A percentile compares a stretch with the other conserved stretches of the same genome.
phyloP scores from a whole-genome alignment of 2,797 vertebrate species.

The Octomys mimax region DNA sequence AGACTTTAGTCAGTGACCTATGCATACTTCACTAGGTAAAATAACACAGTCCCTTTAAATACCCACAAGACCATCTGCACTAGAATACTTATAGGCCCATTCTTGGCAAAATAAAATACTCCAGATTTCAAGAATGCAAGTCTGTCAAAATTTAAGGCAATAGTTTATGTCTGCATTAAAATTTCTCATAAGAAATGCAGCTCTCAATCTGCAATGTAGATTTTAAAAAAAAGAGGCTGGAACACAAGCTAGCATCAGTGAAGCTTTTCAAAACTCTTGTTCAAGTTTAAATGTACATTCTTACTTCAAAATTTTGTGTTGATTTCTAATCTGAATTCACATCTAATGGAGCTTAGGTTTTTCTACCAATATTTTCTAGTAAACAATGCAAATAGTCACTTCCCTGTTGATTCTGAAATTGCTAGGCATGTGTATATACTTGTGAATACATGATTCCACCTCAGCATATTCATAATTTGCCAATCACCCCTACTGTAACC shows the following conservation, averaged over 20 bases:
- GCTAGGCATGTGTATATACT: conserved; percentile 56
- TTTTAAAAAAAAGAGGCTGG: conserved; percentile 65
- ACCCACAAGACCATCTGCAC: conserved; percentile 65
- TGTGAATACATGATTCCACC: conserved; percentile 75
- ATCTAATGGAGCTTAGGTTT: conserved; percentile 77
- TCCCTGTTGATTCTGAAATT: conserved; percentile 82
- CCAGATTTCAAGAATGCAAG: conserved; percentile 86
- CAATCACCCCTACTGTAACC: conserved; percentile 75
- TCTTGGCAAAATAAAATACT: conserved; percentile 82
- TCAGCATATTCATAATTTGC: conserved; percentile 84
- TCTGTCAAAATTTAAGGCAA: conserved; percentile 83
- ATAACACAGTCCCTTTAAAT: neutral
- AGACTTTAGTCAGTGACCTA: conserved; percentile 73
- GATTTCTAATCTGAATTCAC: conserved; percentile 83
- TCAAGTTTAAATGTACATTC: conserved; percentile 79
- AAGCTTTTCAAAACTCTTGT: conserved; percentile 80
- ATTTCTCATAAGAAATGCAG: conserved; percentile 85
- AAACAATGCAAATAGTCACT: conserved; percentile 76
- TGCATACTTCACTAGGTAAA: conserved; percentile 52
- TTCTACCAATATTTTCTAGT: conserved; percentile 75
- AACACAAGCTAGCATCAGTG: conserved; percentile 80
- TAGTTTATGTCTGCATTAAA: conserved; percentile 85
- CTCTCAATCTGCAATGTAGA: conserved; percentile 87
- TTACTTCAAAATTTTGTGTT: conserved; percentile 77
- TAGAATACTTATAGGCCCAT: conserved; percentile 75